Conservation (phyloP, 2,797 vertebrate species). For the Melanotaenia boesemani region DNA sequence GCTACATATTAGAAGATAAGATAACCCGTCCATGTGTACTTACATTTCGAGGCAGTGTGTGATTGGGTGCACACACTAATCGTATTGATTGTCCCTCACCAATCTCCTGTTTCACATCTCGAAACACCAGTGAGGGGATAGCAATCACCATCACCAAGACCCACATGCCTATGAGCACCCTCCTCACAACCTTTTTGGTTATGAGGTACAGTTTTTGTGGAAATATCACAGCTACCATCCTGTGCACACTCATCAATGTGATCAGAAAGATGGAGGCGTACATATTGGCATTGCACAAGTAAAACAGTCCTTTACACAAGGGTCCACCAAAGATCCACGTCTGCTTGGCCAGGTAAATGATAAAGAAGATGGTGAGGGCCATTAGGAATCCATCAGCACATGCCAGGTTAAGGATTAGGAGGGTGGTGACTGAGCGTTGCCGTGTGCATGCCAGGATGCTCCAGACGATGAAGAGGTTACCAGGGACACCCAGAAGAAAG, state of each 20-base stretch:
- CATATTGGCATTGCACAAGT: slow-evolving; percentile 92
- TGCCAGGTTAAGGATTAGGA: slow-evolving; percentile 90
- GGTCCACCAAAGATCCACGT: slow-evolving; percentile 84
- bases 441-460: slow-evolving; percentile 84
- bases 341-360: slow-evolving; percentile 84
- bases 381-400: slow-evolving; percentile 87
- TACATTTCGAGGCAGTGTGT: slow-evolving; percentile 65
- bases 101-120: slow-evolving; percentile 49
- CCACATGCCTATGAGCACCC: slow-evolving; percentile 83
- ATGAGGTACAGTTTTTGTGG: slow-evolving; percentile 74
- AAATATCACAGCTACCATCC: slow-evolving; percentile 85
- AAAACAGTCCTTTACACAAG: slow-evolving; percentile 89
- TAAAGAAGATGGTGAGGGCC: slow-evolving; percentile 87
- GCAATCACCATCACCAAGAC: slow-evolving; percentile 79
- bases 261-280: slow-evolving; percentile 92
- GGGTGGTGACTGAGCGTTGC: slow-evolving; percentile 85
- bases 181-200: slow-evolving; percentile 74
- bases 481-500: slow-evolving; percentile 89
- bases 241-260: slow-evolving; percentile 89
- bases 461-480: slow-evolving; percentile 92
- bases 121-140: slow-evolving; percentile 85
- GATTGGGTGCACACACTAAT: slow-evolving; percentile 66
- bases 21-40: slow-evolving; percentile 28
- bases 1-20: neutral
- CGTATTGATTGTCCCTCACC: neutral